These are phyloP conservation scores for Oreochromis spilurus DNA, from an alignment of 2,113 vertebrate genomes.

Conservation along the genomic window DNA sequence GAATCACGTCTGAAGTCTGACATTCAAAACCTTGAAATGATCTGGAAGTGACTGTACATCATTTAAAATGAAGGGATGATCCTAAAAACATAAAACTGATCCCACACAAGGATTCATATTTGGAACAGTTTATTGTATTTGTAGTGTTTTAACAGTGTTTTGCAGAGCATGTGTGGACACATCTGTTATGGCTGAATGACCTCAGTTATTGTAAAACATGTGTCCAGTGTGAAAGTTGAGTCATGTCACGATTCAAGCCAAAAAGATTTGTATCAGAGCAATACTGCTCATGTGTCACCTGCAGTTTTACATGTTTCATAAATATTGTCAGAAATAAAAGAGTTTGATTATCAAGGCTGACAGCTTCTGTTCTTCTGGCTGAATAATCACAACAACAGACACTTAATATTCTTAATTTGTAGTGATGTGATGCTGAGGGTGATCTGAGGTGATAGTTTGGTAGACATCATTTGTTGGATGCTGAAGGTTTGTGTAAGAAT, in stretches of 20 bases:
- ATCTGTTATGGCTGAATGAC: neutral
- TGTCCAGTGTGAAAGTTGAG: too few species aligned
- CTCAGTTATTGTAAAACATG: neutral
- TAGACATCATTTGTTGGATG: neutral
- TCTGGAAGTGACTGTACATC: too few species aligned
- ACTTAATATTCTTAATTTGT: neutral
- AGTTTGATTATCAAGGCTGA: neutral
- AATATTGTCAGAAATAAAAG: neutral
- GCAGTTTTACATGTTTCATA: neutral
- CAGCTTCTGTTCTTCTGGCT: too few species aligned
- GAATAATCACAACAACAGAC: too few species aligned
- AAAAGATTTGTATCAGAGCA: too few species aligned
- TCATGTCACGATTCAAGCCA: too few species aligned
- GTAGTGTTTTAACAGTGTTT: neutral
- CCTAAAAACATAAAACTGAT: too few species aligned
- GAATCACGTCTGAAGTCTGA: too few species aligned
- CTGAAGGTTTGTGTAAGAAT: neutral
- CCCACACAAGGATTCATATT: too few species aligned
- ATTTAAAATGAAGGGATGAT: too few species aligned
- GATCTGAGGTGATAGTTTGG: neutral
- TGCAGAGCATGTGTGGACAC: neutral
- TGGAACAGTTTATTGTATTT: neutral
- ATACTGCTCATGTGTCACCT: too few species aligned
- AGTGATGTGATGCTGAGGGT: neutral
- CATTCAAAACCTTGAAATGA: too few species aligned